Evolutionary conservation across 1,140 invertebrate genomes (phyloP), one percentile per base, ranked within the genome.

Genomic region (Amyelois transitella): DNA sequence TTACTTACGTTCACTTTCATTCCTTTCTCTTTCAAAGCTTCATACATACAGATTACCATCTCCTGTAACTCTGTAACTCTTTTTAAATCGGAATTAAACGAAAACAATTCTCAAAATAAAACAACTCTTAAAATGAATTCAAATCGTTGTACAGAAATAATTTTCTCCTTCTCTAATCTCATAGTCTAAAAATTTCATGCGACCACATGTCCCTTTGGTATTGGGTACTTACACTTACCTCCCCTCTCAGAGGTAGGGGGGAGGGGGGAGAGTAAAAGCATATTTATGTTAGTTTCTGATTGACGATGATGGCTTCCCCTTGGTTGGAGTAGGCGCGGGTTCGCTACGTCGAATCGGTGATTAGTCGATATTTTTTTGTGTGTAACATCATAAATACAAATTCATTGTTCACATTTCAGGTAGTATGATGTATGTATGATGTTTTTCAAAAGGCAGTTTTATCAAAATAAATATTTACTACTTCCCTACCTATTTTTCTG

Each of bases 201-300:
- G 64, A 19, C 45, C 63, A 60, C 68, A 66, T 71, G 57, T 60
- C 56, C 52, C 59, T 38, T 14, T 12, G 14, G n/a, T n/a, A n/a
- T n/a, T n/a, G 10, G 38, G 38, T 53, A 58, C 57, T 66, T 62
- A 57, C 61, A 60, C 59, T 62, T 62, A 60, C 62, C 64, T 58
- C 55, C 21, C 43, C 25, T 3, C 4, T 6, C 25, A n/a, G n/a
- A n/a, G n/a, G n/a, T 50, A 19, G 47, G 20, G 18, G 48, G 24
- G 21, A 49, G 44, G 53, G 60, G 65, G 72, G 52, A 57, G 43
- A 62, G 72, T 79, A 77, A 83, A 81, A 83, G 80, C 80, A 83
- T 83, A 83, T 83, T 83, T 83, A 81, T 83, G 77, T 83, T 79
- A 76, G 74, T 76, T 78, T 71, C 76, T 81, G 76, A 83, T 79